Conservation (phyloP, 2,888 invertebrate species). For the Acleris cristana region DNA sequence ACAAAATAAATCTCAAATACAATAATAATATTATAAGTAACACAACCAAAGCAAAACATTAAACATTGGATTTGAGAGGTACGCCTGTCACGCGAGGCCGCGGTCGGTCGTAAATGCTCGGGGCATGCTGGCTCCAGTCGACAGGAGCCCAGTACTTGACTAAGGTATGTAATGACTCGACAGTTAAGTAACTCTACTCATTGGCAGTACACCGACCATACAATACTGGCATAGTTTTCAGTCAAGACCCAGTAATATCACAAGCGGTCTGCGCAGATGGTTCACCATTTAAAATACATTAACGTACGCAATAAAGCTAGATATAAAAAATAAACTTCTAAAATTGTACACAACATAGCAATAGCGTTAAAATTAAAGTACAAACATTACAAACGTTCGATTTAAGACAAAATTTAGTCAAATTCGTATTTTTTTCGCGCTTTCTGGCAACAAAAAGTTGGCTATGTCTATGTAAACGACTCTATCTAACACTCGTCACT, state of each 20-base stretch:
- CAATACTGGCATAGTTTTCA: constrained; percentile 36
- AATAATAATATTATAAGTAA: constrained; percentile 81
- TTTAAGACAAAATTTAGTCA: constrained; percentile 40
- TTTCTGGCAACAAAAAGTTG: constrained; percentile 41
- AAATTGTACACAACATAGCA: constrained; percentile 66
- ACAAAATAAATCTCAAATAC: constrained; percentile 83
- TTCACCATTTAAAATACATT: constrained; percentile 40
- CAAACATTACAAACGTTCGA: constrained; percentile 42
- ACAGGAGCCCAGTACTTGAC: constrained; percentile 54
- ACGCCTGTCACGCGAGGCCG: constrained; percentile 64
- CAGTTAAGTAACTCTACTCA: constrained; percentile 66
- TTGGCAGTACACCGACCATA: constrained; percentile 59
- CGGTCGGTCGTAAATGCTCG: constrained; percentile 72
- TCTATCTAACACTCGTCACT: constrained; percentile 11
- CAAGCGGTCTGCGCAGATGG: constrained; percentile 28
- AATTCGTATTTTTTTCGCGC: constrained; percentile 37
- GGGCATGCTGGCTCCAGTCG: constrained; percentile 46
- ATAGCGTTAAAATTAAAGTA: constrained; percentile 55
- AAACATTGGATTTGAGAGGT: constrained; percentile 78
- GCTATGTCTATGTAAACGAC: constrained; percentile 31
- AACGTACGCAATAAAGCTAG: constrained; percentile 47
- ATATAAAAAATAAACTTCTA: constrained; percentile 74
- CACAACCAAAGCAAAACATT: constrained; percentile 83
- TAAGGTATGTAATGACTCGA: constrained; percentile 62
- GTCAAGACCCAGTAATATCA: constrained; percentile 34